Percentiles rank a stretch among this genome's conserved stretches.
Evolutionary conservation across 2,888 invertebrate species (phyloP).

Genomic region (Drosophila pegasa): DNA sequence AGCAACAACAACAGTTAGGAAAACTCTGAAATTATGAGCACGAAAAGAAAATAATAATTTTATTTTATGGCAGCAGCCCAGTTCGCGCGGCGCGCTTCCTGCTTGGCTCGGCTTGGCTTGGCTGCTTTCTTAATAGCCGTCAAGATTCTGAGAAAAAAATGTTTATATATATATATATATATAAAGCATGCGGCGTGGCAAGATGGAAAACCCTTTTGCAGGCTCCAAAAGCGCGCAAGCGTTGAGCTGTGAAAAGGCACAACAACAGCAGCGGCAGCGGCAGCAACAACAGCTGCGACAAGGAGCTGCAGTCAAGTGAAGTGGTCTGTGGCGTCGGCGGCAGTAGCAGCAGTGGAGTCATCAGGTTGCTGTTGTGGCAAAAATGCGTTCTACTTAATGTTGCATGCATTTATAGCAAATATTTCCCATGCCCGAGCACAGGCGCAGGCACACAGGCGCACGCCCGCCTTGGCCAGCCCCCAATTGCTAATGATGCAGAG

Average conservation of each 20-base stretch:
- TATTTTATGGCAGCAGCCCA: conserved; percentile 57
- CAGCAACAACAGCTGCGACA: conserved; percentile 35
- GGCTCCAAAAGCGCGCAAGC: conserved; percentile 69
- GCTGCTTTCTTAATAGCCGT: conserved; percentile 73
- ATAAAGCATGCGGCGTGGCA: conserved; percentile 53
- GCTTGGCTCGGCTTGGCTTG: conserved; percentile 40
- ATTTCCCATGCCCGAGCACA: conserved; percentile 69
- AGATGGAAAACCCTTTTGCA: conserved; percentile 57
- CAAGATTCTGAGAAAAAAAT: conserved; percentile 75
- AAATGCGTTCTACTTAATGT: conserved; percentile 79
- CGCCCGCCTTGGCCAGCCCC: conserved; percentile 63
- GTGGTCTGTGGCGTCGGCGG: conserved; percentile 70
- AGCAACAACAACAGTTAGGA: conserved; percentile 44
- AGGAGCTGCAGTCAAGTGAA: conserved; percentile 72
- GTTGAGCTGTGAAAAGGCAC: conserved; percentile 74
- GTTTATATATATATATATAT: conserved; percentile 23
- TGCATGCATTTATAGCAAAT: conserved; percentile 80
- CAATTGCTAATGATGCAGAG: conserved; percentile 72
- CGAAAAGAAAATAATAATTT: conserved; percentile 78
- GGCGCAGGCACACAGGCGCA: not conserved
- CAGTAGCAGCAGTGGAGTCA: conserved; percentile 23
- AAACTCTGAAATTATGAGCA: conserved; percentile 71
- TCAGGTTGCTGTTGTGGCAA: conserved; percentile 52
- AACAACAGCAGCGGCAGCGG: conserved; percentile 36
- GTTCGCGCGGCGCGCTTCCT: conserved; percentile 11